Conservation (phyloP, 2,113 vertebrate species). For the Mastomys coucha region DNA sequence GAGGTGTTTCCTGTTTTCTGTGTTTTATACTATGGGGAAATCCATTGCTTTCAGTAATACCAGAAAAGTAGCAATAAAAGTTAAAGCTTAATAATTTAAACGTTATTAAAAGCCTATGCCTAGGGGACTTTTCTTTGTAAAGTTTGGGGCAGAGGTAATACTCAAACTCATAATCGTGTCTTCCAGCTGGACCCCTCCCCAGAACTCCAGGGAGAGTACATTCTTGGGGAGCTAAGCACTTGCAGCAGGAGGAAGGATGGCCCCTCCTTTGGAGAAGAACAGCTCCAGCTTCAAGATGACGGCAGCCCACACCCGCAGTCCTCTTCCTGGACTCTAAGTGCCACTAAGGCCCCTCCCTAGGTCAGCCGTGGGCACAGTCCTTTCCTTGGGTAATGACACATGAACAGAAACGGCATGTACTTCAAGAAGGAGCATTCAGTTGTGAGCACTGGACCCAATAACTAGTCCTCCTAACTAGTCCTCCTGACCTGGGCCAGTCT, state of each 20-base stretch:
- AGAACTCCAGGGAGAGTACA: background rate
- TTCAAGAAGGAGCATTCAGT: background rate
- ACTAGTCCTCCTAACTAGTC: background rate
- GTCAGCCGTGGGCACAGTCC: background rate
- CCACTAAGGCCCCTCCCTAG: background rate
- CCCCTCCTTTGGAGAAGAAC: background rate
- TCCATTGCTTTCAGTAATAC: background rate
- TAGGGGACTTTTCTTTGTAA: background rate
- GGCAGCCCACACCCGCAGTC: background rate
- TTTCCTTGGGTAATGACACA: background rate
- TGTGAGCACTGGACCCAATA: background rate
- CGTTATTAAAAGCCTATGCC: constrained; percentile 16
- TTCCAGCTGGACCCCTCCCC: background rate
- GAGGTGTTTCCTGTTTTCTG: background rate
- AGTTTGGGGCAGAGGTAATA: background rate
- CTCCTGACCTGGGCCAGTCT: background rate
- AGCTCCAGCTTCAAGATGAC: background rate
- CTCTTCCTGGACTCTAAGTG: background rate
- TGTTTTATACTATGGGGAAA: background rate
- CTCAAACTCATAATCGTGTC: background rate
- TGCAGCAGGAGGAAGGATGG: background rate
- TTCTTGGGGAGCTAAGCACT: background rate
- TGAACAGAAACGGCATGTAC: background rate
- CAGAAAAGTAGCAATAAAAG: background rate
- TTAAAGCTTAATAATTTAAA: background rate